A percentile compares a stretch with the other conserved stretches of the same genome.
Evolutionary conservation across 2,888 invertebrate genomes (phyloP).

Genomic region (Drosophila dives): DNA sequence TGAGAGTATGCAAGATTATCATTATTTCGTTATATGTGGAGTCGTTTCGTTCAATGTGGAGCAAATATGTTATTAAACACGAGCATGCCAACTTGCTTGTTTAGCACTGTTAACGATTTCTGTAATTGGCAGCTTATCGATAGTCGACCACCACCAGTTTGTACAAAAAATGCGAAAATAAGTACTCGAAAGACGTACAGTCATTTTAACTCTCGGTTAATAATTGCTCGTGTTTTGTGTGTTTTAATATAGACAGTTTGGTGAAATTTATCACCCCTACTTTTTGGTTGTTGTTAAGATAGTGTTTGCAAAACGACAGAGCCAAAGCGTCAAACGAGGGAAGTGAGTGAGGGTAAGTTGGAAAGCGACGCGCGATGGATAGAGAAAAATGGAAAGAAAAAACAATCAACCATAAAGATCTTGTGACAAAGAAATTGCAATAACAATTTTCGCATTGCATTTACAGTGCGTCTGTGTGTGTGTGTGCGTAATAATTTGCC

Average conservation of each 20-base stretch:
- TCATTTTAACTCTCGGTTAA: conserved; percentile 53
- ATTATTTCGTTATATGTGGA: conserved; percentile 12
- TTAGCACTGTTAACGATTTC: neutral
- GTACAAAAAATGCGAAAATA: conserved; percentile 53
- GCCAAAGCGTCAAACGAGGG: conserved; percentile 2
- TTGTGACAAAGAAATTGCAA: conserved; percentile 52
- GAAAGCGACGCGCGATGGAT: conserved; percentile 55
- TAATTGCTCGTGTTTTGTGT: conserved; percentile 55
- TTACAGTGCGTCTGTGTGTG: conserved; percentile 1
- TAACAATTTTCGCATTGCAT: conserved; percentile 29
- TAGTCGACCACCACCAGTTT: conserved; percentile 36
- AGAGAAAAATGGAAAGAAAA: conserved; percentile 51
- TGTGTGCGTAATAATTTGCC: conserved; percentile 23
- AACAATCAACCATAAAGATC: conserved; percentile 37
- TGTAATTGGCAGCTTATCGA: conserved; percentile 1
- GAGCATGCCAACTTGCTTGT: conserved; percentile 1
- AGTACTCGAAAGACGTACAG: conserved; percentile 55
- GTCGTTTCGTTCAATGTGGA: conserved; percentile 15
- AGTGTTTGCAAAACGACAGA: conserved; percentile 24
- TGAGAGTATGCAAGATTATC: conserved; percentile 11
- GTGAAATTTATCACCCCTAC: conserved; percentile 3
- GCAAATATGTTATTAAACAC: conserved; percentile 1
- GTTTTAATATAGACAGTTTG: conserved; percentile 23
- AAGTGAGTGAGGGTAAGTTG: conserved; percentile 47
- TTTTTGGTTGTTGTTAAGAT: conserved; percentile 24